These are phyloP conservation scores for Thalassoma bifasciatum DNA, from an alignment of 2,113 vertebrate species.

Conservation along the genomic window DNA sequence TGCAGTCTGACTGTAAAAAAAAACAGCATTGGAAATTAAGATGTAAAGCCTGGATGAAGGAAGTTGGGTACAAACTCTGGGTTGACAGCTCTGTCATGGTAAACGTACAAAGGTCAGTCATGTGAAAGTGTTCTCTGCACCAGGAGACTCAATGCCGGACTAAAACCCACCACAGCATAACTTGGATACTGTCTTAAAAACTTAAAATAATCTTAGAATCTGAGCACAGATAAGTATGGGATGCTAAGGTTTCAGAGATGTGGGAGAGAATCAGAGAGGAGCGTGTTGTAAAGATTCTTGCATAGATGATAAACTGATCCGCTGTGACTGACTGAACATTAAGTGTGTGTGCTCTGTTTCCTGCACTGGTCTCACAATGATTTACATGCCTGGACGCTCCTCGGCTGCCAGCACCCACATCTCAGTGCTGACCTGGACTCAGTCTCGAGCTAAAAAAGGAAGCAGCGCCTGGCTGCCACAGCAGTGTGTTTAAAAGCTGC, in stretches of 20 bases:
- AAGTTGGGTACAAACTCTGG: no score
- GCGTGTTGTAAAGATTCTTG: neutral
- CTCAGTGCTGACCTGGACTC: slow-evolving; percentile 56
- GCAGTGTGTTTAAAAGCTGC: slow-evolving; percentile 51
- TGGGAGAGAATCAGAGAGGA: no score
- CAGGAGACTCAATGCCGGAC: no score
- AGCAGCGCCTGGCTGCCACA: slow-evolving; percentile 49
- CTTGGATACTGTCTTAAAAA: no score
- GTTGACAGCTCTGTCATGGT: no score
- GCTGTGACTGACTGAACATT: slow-evolving; percentile 45
- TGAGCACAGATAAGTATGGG: neutral
- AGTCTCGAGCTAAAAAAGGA: slow-evolving; percentile 74
- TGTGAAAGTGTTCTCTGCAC: no score
- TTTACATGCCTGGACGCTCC: slow-evolving; percentile 65
- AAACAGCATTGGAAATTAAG: no score
- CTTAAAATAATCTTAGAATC: neutral
- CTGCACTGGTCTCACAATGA: slow-evolving; percentile 46
- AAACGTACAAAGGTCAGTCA: no score
- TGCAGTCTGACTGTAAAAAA: no score
- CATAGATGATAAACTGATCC: slow-evolving; percentile 30
- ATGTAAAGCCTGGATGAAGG: no score
- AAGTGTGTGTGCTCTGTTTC: slow-evolving; percentile 38
- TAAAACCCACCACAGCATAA: no score
- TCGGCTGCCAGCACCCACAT: slow-evolving; percentile 57
- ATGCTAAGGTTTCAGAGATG: neutral